These are phyloP conservation scores for Misgurnus anguillicaudatus DNA, from an alignment of 2,113 vertebrate species.

Conservation along the genomic window DNA sequence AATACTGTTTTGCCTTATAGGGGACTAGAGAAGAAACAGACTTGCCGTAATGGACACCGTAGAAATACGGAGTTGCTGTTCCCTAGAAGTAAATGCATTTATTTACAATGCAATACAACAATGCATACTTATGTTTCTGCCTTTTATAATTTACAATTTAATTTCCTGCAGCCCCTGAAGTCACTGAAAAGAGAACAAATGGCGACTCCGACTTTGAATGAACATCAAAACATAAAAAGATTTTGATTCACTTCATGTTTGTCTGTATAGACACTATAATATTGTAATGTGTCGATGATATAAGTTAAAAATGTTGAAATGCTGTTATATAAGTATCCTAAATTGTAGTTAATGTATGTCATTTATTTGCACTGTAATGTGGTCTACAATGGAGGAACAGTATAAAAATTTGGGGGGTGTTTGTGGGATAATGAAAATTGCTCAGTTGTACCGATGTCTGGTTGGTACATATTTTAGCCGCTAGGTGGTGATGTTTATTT, in stretches of 20 bases:
- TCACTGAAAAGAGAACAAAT: background rate
- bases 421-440: background rate
- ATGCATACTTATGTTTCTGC: background rate
- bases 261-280: no score
- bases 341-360: background rate
- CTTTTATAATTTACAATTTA: background rate
- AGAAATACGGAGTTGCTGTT: constrained; percentile 66
- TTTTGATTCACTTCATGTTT: background rate
- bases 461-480: background rate
- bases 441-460: background rate
- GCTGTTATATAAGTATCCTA: background rate
- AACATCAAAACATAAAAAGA: background rate
- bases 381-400: background rate
- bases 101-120: background rate
- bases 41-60: constrained; percentile 63
- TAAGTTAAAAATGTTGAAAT: background rate
- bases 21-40: constrained; percentile 61
- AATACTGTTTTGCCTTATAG: constrained; percentile 46
- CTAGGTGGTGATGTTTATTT: constrained; percentile 4
- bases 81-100: constrained; percentile 64
- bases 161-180: constrained; percentile 15
- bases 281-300: background rate
- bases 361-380: background rate
- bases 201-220: background rate
- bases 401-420: no score